phyloP scores from a whole-genome alignment of 2,113 vertebrate genomes.

The Tautogolabrus adspersus region DNA sequence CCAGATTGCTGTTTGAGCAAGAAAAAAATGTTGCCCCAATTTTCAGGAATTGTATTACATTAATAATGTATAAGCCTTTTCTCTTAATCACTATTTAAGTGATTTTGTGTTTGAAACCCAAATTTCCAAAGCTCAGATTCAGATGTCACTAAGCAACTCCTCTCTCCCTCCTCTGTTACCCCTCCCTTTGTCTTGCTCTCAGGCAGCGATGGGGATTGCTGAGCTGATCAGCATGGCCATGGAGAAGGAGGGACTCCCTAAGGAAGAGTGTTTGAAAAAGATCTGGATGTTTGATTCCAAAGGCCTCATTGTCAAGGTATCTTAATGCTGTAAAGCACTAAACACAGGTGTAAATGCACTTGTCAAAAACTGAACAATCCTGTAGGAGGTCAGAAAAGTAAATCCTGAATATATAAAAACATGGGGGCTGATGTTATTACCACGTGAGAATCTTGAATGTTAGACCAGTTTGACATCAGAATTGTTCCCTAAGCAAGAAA shows the following conservation, averaged over 20 bases:
- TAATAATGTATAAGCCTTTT: no score
- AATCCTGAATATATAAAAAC: no score
- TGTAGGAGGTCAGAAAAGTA: no score
- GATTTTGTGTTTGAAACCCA: no score
- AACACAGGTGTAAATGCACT: not conserved
- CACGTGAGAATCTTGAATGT: not conserved
- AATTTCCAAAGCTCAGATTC: no score
- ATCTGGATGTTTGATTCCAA: constrained; percentile 99
- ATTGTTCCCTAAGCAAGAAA: not conserved
- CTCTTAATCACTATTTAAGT: no score
- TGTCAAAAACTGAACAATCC: not conserved
- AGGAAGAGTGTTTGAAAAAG: constrained; percentile 85
- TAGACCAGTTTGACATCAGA: constrained; percentile 10
- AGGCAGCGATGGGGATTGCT: constrained; percentile 98
- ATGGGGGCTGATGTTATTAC: not conserved
- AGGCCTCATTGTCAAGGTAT: constrained; percentile 96
- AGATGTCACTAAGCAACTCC: not conserved
- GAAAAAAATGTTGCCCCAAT: no score
- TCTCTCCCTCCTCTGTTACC: no score
- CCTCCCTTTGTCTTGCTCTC: constrained; percentile 17
- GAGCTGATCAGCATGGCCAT: constrained; percentile 95
- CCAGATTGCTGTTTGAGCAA: no score
- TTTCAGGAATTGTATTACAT: no score
- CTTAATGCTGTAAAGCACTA: not conserved
- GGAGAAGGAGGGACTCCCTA: constrained; percentile 91